These are phyloP conservation scores for Diabrotica virgifera DNA, from an alignment of 1,140 invertebrate species.

Conservation along the genomic window DNA sequence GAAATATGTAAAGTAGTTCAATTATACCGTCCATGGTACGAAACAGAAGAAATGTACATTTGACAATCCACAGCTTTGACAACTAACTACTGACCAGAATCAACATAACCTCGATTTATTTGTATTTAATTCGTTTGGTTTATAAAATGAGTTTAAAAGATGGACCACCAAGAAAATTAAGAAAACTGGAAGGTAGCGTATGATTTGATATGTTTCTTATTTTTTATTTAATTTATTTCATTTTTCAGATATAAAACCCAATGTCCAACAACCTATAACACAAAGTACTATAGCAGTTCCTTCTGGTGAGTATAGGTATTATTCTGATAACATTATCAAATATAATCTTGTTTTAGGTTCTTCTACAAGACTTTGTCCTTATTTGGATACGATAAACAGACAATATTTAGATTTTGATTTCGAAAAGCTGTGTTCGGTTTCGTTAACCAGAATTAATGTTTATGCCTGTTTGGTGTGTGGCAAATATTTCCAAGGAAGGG, in stretches of 20 bases:
- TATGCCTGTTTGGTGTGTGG: conserved; percentile 99
- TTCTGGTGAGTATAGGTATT: too few species aligned
- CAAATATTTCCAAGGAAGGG: conserved; percentile 98
- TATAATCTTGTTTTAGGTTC: neutral
- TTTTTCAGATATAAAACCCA: neutral
- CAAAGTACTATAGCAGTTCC: too few species aligned
- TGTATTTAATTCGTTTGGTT: too few species aligned
- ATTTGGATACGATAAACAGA: conserved; percentile 94
- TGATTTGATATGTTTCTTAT: neutral
- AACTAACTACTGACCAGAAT: too few species aligned
- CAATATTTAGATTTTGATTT: conserved; percentile 99
- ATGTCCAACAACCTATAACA: neutral
- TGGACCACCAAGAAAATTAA: neutral
- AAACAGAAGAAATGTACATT: too few species aligned
- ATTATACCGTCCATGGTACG: too few species aligned
- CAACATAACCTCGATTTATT: too few species aligned
- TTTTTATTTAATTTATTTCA: neutral
- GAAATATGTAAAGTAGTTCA: too few species aligned
- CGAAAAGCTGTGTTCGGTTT: conserved; percentile 98
- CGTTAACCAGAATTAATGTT: conserved; percentile 96
- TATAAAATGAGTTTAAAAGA: neutral
- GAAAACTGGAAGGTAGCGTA: neutral
- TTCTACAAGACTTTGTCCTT: conserved; percentile 68
- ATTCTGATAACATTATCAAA: too few species aligned
- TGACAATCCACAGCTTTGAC: too few species aligned